phyloP scores from a whole-genome alignment of 2,888 invertebrate species.

The Tridacna crocea region DNA sequence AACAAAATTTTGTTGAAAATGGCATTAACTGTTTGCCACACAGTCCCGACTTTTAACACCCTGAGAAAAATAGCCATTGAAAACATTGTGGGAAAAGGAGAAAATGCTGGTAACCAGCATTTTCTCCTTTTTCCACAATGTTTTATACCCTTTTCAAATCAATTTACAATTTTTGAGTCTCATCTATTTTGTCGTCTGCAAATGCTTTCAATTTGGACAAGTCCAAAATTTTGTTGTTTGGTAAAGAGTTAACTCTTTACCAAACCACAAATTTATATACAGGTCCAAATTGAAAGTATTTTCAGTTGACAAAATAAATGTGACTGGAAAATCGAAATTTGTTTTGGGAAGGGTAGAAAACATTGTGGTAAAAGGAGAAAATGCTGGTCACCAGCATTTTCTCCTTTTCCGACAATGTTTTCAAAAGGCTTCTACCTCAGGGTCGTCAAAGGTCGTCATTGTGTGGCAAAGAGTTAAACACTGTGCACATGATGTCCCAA shows the following conservation, averaged over 20 bases:
- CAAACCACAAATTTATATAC: too few species aligned
- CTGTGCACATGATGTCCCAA: too few species aligned
- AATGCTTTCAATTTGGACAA: too few species aligned
- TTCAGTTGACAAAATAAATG: too few species aligned
- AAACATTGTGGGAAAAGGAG: neutral
- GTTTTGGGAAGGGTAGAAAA: neutral
- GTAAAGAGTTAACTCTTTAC: too few species aligned
- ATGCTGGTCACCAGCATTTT: neutral
- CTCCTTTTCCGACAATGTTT: neutral
- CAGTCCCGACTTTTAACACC: too few species aligned
- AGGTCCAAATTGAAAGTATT: too few species aligned
- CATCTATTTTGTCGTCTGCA: too few species aligned
- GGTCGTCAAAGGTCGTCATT: neutral
- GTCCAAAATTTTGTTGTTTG: too few species aligned
- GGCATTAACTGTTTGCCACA: neutral
- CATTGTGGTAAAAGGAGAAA: neutral
- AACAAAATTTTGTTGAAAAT: neutral
- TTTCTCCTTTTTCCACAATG: neutral
- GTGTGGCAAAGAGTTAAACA: neutral
- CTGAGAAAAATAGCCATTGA: too few species aligned
- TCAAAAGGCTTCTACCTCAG: neutral
- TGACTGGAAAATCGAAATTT: too few species aligned
- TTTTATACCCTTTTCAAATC: neutral
- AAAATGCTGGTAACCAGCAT: neutral
- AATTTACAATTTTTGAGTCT: too few species aligned